Evolutionary conservation across 2,888 invertebrate genomes (phyloP).

Genomic region (Ochropleura leucogaster): DNA sequence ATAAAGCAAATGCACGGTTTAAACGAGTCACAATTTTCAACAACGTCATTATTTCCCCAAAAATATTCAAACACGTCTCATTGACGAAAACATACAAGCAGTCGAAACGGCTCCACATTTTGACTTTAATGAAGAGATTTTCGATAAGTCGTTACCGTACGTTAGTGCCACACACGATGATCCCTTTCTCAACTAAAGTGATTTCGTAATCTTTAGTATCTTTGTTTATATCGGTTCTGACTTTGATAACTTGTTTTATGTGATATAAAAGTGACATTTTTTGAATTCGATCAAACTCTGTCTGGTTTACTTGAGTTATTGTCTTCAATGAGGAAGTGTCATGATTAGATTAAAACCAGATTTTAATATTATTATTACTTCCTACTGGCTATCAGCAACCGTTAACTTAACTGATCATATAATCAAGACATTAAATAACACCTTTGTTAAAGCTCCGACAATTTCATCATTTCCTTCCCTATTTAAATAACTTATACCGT

Average conservation of each 20-base stretch:
- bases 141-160: conserved; percentile 74
- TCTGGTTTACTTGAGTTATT: conserved; percentile 41
- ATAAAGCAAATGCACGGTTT: too few relatives aligned
- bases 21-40: too few relatives aligned
- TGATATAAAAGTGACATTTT: conserved; percentile 61
- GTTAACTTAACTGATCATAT: neutral
- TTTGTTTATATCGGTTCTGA: conserved; percentile 59
- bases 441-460: neutral
- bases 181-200: conserved; percentile 61
- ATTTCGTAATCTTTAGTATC: conserved; percentile 63
- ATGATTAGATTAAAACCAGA: conserved; percentile 6
- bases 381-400: neutral
- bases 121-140: conserved; percentile 79
- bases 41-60: neutral
- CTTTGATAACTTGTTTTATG: conserved; percentile 63
- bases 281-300: conserved; percentile 61
- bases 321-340: conserved; percentile 14
- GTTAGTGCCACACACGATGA: conserved; percentile 78
- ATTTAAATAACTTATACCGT: neutral
- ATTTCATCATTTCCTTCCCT: neutral
- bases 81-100: conserved; percentile 52
- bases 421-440: neutral
- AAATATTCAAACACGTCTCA: conserved; percentile 10
- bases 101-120: conserved; percentile 72
- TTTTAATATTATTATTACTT: conserved; percentile 19